A percentile compares a stretch with the other conserved stretches of the same genome.
Evolutionary conservation across 2,888 invertebrate species (phyloP).

Genomic region (Platycheirus albimanus): DNA sequence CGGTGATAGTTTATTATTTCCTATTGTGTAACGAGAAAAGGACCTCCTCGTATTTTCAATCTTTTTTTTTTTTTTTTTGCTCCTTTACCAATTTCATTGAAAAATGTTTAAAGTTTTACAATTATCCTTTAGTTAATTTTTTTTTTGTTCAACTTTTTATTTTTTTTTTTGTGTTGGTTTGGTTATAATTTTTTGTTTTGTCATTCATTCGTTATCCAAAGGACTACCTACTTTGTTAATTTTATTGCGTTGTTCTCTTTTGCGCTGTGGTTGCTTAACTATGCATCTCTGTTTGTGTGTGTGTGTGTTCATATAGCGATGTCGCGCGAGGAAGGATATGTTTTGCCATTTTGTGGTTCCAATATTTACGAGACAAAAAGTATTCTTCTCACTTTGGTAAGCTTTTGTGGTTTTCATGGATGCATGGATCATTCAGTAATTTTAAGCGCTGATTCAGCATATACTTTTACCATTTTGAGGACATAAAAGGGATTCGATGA

Average conservation of each 20-base stretch:
- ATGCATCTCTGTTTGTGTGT: neutral
- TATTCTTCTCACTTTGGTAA: conserved; percentile 51
- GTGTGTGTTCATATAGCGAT: neutral
- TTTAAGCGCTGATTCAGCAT: conserved; percentile 38
- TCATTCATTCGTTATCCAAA: conserved; percentile 53
- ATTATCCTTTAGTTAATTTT: conserved; percentile 62
- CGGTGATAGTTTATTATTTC: conserved; percentile 68
- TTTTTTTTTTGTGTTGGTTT: conserved; percentile 6
- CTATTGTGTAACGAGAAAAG: conserved; percentile 54
- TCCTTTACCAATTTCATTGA: conserved; percentile 56
- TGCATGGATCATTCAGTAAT: conserved; percentile 36
- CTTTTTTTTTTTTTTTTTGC: conserved; percentile 10
- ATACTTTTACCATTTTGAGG: neutral
- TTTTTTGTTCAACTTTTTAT: neutral
- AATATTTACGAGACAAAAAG: conserved; percentile 54
- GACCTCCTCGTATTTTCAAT: neutral
- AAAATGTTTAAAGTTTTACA: conserved; percentile 70
- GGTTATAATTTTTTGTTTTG: conserved; percentile 29
- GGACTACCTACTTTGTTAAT: conserved; percentile 53
- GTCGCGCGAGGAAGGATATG: conserved; percentile 52
- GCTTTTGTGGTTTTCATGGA: conserved; percentile 32
- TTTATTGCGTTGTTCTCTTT: conserved; percentile 53
- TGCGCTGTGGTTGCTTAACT: conserved; percentile 11
- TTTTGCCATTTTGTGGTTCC: conserved; percentile 64
- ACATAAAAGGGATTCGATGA: conserved; percentile 51